These are phyloP conservation scores for Craseonycteris thonglongyai DNA, from an alignment of 2,113 vertebrate genomes.

Conservation along the genomic window DNA sequence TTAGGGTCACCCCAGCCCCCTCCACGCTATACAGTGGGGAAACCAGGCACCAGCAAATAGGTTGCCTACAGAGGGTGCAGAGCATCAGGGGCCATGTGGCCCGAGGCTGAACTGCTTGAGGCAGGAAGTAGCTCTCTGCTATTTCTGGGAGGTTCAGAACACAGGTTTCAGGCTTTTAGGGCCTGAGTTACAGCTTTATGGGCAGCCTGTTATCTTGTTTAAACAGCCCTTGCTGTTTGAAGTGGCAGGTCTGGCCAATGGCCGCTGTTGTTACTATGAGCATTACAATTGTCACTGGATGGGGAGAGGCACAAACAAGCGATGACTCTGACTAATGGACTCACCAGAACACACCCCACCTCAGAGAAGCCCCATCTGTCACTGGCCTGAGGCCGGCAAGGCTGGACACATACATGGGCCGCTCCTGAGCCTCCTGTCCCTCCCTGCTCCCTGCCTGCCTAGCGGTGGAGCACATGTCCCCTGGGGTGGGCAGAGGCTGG, in stretches of 20 bases:
- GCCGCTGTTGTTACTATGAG: conserved; percentile 18
- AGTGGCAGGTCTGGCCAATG: not conserved
- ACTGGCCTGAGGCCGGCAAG: not conserved
- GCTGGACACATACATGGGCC: not conserved
- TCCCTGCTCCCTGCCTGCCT: not conserved
- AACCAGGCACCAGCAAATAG: not conserved
- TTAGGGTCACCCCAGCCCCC: not conserved
- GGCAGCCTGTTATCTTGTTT: conserved; percentile 60
- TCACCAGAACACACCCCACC: not conserved
- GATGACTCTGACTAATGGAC: not conserved
- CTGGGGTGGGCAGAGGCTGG: no score
- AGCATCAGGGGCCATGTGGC: not conserved
- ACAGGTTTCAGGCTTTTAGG: not conserved
- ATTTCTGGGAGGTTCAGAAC: conserved; percentile 8
- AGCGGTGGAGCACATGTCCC: not conserved
- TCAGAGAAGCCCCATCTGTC: not conserved
- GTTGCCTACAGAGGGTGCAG: not conserved
- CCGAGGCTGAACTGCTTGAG: not conserved
- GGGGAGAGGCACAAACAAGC: not conserved
- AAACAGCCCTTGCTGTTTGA: conserved; percentile 59
- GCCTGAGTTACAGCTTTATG: not conserved
- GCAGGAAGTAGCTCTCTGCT: conserved; percentile 31
- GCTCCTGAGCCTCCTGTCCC: not conserved
- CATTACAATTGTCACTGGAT: not conserved
- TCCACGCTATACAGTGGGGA: not conserved